Base-by-base conservation (phyloP, 2,888 invertebrate genomes). In the Ophioninae sp. region DNA sequence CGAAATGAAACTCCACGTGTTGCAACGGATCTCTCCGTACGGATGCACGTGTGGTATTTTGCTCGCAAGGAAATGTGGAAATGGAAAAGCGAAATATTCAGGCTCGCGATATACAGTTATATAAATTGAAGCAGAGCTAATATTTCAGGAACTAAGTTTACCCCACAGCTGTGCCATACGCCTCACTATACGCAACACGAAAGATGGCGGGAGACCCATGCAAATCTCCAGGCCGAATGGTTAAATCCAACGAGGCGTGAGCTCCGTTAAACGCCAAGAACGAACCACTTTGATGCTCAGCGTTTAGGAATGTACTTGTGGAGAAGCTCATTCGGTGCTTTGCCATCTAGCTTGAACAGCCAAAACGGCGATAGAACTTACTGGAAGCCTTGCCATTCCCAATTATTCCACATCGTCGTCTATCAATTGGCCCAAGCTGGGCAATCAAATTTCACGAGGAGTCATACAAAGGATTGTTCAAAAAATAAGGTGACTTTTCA, bases 281-380 rank as follows among this genome's bases (percentile, higher is more conserved):
- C 56, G 63, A 37, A 37, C 51, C 59, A 67, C 81, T 83, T 83
- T 81, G 83, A 83, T 83, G 74, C 78, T 80, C 71, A 65, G 65
- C 65, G 59, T 83, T 78, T 65, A 69, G 81, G 51, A 71, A 69
- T 68, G 59, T 74, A 81, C 65, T 74, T 22, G 23, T n/a, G 51
- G 51, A 61, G 44, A 73, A 77, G 51, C 51, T 74, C 68, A 41
- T 71, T 51, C 51, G 51, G 44, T 37, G 20, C 23, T 56, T 37
- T 41, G 22, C 10, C 41, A 23, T 61, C 7, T 37, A 69, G 56
- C 44, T 20, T 59, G n/a, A 51, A 61, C 22, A 23, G 59, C 23
- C 8, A 56, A 64, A 63, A 51, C 68, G 37, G 30, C 41, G 20
- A 20, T 17, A n/a, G 30, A 59, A 65, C 20, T 30, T 65, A 69